Evolutionary conservation across 2,797 vertebrate genomes (phyloP).

Genomic region (Rhynchotus rufescens): DNA sequence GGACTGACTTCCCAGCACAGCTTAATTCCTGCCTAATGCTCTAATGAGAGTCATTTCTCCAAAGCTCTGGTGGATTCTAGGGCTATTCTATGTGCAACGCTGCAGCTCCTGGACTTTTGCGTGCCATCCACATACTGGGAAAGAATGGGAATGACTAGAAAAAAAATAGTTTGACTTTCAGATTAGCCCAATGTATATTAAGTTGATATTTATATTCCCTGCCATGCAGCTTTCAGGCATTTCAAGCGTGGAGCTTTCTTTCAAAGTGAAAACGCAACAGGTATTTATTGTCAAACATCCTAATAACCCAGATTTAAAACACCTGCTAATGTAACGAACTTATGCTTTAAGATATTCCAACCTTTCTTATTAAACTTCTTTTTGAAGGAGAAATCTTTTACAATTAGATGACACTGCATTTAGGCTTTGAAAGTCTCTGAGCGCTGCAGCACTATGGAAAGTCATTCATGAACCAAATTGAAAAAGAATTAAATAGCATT

Average conservation of each 20-base stretch:
- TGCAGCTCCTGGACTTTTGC: conserved; percentile 17
- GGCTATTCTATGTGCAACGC: not conserved
- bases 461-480: not conserved
- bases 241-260: not conserved
- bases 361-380: not conserved
- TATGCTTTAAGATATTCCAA: not conserved
- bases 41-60: conserved; percentile 34
- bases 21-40: conserved; percentile 35
- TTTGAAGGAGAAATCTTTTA: not conserved
- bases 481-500: not conserved
- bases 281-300: conserved; percentile 6
- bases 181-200: not conserved
- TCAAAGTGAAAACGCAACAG: not conserved
- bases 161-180: conserved; percentile 35
- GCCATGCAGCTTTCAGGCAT: not conserved
- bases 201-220: not conserved
- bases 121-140: not conserved
- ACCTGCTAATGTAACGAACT: not conserved
- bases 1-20: conserved; percentile 44
- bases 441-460: not conserved
- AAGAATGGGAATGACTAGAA: not conserved
- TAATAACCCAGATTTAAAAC: conserved; percentile 1
- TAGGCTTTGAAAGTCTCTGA: not conserved
- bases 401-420: not conserved
- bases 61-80: conserved; percentile 21